These are phyloP conservation scores for Sussaba pulchella DNA, from an alignment of 2,888 invertebrate genomes.

Conservation along the genomic window DNA sequence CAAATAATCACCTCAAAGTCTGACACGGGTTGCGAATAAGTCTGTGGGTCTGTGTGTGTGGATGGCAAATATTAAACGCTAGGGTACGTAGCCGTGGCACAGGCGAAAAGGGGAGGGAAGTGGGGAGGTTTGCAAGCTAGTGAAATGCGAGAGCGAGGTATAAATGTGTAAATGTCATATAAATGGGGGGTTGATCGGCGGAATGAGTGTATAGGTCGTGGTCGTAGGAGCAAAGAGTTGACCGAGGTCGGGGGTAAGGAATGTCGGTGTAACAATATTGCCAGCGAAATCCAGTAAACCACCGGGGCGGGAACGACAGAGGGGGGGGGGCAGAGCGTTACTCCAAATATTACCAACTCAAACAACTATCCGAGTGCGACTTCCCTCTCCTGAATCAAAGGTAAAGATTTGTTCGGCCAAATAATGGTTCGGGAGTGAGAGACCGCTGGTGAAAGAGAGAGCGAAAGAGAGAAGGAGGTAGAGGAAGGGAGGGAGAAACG, in stretches of 20 bases:
- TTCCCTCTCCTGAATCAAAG: constrained; percentile 77
- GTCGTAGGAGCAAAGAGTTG: constrained; percentile 57
- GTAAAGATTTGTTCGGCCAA: constrained; percentile 81
- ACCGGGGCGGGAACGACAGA: constrained; percentile 70
- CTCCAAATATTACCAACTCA: constrained; percentile 81
- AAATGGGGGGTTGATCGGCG: constrained; percentile 44
- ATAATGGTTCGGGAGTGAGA: constrained; percentile 76
- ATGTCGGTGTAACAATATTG: constrained; percentile 78
- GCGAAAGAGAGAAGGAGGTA: no score
- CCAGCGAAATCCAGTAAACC: constrained; percentile 80
- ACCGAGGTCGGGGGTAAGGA: constrained; percentile 67
- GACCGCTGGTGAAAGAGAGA: constrained; percentile 21
- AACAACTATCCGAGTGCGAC: constrained; percentile 75
- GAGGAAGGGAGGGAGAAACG: neutral
- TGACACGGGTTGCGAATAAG: neutral
- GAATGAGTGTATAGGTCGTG: constrained; percentile 40
- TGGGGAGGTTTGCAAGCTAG: neutral
- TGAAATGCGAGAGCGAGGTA: constrained; percentile 6
- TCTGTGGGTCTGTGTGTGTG: neutral
- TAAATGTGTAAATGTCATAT: constrained; percentile 52
- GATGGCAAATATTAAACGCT: constrained; percentile 21
- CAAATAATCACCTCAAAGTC: no score
- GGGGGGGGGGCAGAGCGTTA: constrained; percentile 76
- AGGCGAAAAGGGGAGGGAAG: neutral
- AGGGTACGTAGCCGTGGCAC: constrained; percentile 8